Evolutionary conservation across 2,888 invertebrate species (phyloP), one percentile per base, ranked within the genome.

Genomic region (Caradrina clavipalpis): DNA sequence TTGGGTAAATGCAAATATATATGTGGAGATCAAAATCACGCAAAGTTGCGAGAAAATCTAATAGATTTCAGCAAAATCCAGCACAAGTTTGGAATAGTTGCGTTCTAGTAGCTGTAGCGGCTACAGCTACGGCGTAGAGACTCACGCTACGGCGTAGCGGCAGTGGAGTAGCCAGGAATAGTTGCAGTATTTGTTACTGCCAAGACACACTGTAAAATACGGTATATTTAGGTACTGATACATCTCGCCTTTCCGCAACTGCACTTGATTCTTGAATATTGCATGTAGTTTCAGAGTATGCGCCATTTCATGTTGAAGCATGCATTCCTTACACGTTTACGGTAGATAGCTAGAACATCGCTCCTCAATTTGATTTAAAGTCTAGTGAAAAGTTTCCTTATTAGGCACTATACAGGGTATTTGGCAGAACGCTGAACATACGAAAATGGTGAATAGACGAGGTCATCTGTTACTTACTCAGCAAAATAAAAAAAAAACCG

Each of bases 301-400:
- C 35, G 65, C 56, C 35, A 35, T 56, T 72, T 26, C 11, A 50
- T 45, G 42, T 64, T 64, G 11, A 35, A 71, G 35, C 22, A 47
- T 31, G 51, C 21, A 65, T 73, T 64, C 21, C 35, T 73, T 51
- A 73, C 51, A 73, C 73, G 73, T 56, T 71, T 56, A 73, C 11
- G 11, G 56, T 45, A n/a, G 45, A 73, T 65, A 73, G 45, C 39
- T 50, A 26, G 45, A 50, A 22, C 19, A 50, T 50, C 35, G 5
- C 17, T 55, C 19, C 42, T 63, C 19, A 42, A 17, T 19, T n/a
- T n/a, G 17, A 47, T 47, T n/a, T 4, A n/a, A n/a, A n/a, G n/a
- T 15, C 17, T 17, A 15, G 42, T 45, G 17, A 45, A 35, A 7
- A 35, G 26, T 26, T 26, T 26, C 26, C 2, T 26, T 26, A 26